These are phyloP conservation scores for Lasioglossum figueresi DNA, from an alignment of 2,888 invertebrate genomes.

Conservation along the genomic window DNA sequence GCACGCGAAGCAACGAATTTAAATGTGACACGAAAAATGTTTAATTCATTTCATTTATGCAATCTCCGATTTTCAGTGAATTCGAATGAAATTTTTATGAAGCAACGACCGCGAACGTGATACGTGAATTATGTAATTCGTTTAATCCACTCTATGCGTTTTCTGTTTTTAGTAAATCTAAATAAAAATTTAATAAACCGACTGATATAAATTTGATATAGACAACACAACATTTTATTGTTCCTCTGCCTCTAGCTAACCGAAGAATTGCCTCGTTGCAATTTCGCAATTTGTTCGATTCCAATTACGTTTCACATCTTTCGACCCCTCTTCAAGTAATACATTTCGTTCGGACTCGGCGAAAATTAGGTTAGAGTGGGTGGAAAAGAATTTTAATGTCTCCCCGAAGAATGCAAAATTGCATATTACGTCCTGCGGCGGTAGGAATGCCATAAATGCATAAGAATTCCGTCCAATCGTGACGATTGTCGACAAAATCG, in stretches of 20 bases:
- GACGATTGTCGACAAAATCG: neutral
- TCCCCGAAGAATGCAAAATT: neutral
- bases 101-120: neutral
- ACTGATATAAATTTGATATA: neutral
- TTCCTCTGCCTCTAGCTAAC: neutral
- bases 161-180: neutral
- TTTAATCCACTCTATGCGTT: neutral
- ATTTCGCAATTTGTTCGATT: neutral
- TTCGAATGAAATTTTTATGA: neutral
- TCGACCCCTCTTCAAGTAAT: neutral
- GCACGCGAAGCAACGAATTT: neutral
- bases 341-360: neutral
- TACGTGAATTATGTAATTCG: neutral
- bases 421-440: neutral
- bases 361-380: neutral
- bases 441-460: neutral
- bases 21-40: neutral
- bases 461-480: conserved; percentile 1
- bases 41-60: conserved; percentile 1
- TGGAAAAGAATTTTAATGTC: neutral
- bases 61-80: neutral
- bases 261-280: neutral
- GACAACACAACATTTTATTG: neutral
- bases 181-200: neutral
- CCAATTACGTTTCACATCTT: neutral